Conservation (phyloP, 1,140 invertebrate species). For the Hylaeus volcanicus region DNA sequence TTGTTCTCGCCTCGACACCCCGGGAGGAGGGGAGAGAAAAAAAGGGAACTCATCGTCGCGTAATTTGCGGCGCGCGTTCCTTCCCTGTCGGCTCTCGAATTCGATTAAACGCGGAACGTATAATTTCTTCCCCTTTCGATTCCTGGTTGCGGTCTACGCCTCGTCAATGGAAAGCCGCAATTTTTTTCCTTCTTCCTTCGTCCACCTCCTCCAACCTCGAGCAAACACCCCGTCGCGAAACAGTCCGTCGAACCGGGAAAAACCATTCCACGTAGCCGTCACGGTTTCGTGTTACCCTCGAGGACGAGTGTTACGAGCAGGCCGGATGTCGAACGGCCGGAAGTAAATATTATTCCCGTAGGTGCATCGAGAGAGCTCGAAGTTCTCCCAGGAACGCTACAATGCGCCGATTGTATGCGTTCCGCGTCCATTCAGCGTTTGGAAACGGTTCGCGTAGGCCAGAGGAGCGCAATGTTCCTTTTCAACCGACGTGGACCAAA, state of each 20-base stretch:
- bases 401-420: conserved; percentile 67
- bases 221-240: conserved; percentile 6
- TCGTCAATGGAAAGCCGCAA: conserved; percentile 61
- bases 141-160: conserved; percentile 47
- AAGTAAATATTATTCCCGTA: conserved; percentile 74
- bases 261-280: background rate
- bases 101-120: conserved; percentile 74
- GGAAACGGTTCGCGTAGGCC: background rate
- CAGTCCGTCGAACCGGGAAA: conserved; percentile 7
- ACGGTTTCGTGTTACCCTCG: conserved; percentile 43
- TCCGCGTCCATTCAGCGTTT: conserved; percentile 51
- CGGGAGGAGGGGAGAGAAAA: background rate
- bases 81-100: conserved; percentile 56
- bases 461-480: no score
- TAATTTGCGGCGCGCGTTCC: conserved; percentile 64
- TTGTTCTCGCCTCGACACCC: conserved; percentile 11
- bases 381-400: conserved; percentile 55
- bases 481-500: no score
- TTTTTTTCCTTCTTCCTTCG: conserved; percentile 53
- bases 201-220: background rate
- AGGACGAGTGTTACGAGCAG: conserved; percentile 1
- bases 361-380: conserved; percentile 47
- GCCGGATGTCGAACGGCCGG: conserved; percentile 54
- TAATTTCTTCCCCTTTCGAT: conserved; percentile 68
- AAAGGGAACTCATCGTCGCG: conserved; percentile 62